Evolutionary conservation across 2,797 vertebrate genomes (phyloP).

Genomic region (Atherinosoma microstoma): DNA sequence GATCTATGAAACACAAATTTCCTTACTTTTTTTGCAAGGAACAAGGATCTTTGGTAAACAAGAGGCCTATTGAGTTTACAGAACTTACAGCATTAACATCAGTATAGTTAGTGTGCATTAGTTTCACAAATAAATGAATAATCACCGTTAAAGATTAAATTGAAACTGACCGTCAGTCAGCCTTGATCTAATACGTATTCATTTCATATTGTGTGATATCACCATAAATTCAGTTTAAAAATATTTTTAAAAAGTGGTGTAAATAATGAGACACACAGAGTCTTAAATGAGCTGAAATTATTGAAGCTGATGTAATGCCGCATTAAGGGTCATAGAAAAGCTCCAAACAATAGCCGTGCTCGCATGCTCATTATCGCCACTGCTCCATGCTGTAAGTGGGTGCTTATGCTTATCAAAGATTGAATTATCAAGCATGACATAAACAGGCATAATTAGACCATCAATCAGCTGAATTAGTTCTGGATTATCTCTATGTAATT

Average conservation of each 20-base stretch:
- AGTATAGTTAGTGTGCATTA: not conserved
- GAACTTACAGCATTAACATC: not conserved
- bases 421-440: constrained; percentile 79
- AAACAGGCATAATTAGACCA: constrained; percentile 82
- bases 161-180: not conserved
- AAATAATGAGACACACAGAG: not conserved
- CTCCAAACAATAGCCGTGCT: constrained; percentile 57
- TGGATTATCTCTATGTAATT: constrained; percentile 81
- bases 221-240: not conserved
- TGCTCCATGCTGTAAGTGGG: constrained; percentile 58
- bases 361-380: constrained; percentile 61
- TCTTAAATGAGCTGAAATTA: constrained; percentile 30
- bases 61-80: too few relatives aligned
- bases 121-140: not conserved
- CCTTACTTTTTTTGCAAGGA: too few relatives aligned
- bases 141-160: not conserved
- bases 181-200: not conserved
- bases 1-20: too few relatives aligned
- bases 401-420: constrained; percentile 77
- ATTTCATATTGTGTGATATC: not conserved
- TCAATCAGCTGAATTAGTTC: constrained; percentile 82
- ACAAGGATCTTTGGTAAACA: too few relatives aligned
- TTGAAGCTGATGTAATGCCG: constrained; percentile 17
- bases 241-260: not conserved
- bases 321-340: constrained; percentile 42